phyloP scores from a whole-genome alignment of 1,140 invertebrate species.

The Phocides pigmalion region DNA sequence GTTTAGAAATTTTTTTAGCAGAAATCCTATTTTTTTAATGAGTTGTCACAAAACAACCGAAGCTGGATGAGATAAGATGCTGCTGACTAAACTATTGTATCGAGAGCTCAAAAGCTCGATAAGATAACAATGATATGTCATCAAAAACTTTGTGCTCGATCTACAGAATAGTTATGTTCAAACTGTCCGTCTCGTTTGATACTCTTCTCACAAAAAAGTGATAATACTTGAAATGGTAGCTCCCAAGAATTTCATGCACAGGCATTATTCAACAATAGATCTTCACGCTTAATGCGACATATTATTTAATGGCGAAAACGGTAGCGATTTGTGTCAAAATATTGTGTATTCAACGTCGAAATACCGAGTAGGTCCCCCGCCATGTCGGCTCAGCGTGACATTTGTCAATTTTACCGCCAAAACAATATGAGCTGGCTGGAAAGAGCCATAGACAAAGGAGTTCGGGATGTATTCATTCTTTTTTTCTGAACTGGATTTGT shows the following conservation, averaged over 20 bases:
- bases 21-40: too few relatives aligned
- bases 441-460: conserved; percentile 46
- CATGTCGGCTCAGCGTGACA: conserved; percentile 61
- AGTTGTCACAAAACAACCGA: too few relatives aligned
- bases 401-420: conserved; percentile 67
- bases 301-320: conserved; percentile 53
- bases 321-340: conserved; percentile 65
- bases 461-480: conserved; percentile 32
- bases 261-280: background rate
- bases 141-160: too few relatives aligned
- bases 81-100: too few relatives aligned
- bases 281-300: conserved; percentile 61
- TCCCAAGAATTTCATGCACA: conserved; percentile 26
- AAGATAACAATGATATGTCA: too few relatives aligned
- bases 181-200: too few relatives aligned
- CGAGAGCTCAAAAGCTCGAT: too few relatives aligned
- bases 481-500: conserved; percentile 54
- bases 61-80: too few relatives aligned
- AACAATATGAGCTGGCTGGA: conserved; percentile 42
- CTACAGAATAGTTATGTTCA: too few relatives aligned
- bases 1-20: too few relatives aligned
- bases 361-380: conserved; percentile 35
- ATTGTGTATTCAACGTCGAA: conserved; percentile 43
- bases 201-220: too few relatives aligned
- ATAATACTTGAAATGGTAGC: conserved; percentile 9